A percentile compares a stretch with the other conserved stretches of the same genome.
These are phyloP conservation scores for Andrena dorsata DNA, from an alignment of 2,888 invertebrate species.

Conservation along the genomic window DNA sequence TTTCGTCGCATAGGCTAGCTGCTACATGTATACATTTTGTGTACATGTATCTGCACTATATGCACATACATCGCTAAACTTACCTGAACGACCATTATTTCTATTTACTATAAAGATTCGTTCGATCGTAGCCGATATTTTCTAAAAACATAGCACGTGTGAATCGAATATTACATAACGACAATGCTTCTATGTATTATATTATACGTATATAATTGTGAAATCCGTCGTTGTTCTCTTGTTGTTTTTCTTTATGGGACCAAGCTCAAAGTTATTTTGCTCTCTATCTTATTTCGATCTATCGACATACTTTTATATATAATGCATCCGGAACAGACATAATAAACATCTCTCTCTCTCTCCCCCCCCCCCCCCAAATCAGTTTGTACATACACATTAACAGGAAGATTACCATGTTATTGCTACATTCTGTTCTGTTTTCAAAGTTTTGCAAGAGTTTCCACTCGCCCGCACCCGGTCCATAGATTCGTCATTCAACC, in stretches of 20 bases:
- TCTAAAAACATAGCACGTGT: background rate
- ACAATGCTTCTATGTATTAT: background rate
- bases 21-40: too few relatives aligned
- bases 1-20: background rate
- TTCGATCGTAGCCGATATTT: background rate
- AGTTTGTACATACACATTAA: too few relatives aligned
- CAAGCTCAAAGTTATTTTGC: background rate
- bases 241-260: background rate
- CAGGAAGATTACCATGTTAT: too few relatives aligned
- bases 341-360: too few relatives aligned
- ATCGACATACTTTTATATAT: too few relatives aligned
- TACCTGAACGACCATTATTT: background rate
- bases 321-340: too few relatives aligned
- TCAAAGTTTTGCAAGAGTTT: background rate
- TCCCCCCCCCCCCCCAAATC: too few relatives aligned
- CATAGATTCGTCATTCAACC: constrained; percentile 20
- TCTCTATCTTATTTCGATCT: too few relatives aligned
- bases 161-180: constrained; percentile 25
- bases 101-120: background rate
- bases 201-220: background rate
- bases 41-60: too few relatives aligned
- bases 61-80: background rate
- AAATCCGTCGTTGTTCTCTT: background rate
- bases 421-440: background rate
- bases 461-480: background rate